Percentiles rank a stretch among this genome's conserved stretches.
phyloP scores from a whole-genome alignment of 1,140 invertebrate genomes.

The Atta colombica region DNA sequence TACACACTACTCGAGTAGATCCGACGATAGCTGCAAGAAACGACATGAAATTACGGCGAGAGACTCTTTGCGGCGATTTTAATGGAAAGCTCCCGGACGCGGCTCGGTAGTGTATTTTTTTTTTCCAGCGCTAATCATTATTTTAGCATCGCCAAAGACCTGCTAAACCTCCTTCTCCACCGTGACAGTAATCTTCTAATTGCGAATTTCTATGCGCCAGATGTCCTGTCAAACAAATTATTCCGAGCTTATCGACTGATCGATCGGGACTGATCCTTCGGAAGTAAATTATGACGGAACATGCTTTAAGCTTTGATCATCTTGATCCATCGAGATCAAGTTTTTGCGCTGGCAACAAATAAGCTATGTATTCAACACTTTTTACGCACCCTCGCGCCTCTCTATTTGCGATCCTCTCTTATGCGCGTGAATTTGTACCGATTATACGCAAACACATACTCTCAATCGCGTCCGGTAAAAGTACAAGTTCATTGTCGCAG shows the following conservation, averaged over 20 bases:
- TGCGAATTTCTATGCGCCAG: constrained; percentile 46
- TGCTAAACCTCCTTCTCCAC: background rate
- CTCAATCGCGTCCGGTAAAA: constrained; percentile 57
- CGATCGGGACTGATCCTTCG: constrained; percentile 40
- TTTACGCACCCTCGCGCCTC: constrained; percentile 38
- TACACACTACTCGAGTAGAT: constrained; percentile 59
- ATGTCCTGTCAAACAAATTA: constrained; percentile 44
- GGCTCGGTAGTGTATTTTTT: constrained; percentile 56
- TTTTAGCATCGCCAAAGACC: constrained; percentile 28
- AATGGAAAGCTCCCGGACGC: constrained; percentile 64
- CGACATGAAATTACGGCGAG: constrained; percentile 71
- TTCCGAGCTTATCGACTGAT: constrained; percentile 36
- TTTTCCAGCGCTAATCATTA: constrained; percentile 60
- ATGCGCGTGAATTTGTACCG: constrained; percentile 1
- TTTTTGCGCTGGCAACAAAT: constrained; percentile 43
- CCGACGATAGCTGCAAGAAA: constrained; percentile 70
- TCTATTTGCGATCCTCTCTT: constrained; percentile 15
- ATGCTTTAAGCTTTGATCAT: constrained; percentile 35
- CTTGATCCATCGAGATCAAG: constrained; percentile 16
- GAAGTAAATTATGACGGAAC: constrained; percentile 57
- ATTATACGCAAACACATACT: constrained; percentile 19
- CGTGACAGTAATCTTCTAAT: constrained; percentile 36
- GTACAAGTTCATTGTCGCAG: constrained; percentile 74
- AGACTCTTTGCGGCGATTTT: constrained; percentile 62
- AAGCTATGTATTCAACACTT: constrained; percentile 6